Base-by-base conservation (phyloP, 2,113 vertebrate genomes). In the Typhlomys cinereus region DNA sequence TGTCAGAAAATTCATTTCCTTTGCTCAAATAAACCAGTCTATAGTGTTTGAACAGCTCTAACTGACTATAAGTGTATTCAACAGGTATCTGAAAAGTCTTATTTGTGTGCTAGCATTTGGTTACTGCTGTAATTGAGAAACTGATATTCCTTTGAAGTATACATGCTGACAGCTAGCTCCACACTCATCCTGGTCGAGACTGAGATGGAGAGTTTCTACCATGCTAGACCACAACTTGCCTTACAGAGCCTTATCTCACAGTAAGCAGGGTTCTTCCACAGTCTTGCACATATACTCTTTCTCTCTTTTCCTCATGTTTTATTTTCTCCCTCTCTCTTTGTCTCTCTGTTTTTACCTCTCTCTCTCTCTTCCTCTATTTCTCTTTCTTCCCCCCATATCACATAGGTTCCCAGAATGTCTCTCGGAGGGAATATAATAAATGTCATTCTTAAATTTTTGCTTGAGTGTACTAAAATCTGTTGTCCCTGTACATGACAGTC, bases 171-270 rank as follows among this genome's bases (percentile, higher is more conserved):
- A 46, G 1, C 4, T 14, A n/a, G 48, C 11, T 71, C 9, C 18
- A 62, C 8, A 31, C 36, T 1, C 6, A 5, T 0, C 79, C 50
- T 2, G 6, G 4, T 0, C 59, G 25, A 10, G 2, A 12, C 31
- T n/a, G n/a, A 67, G 2, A 29, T 13, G 0, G 11, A 4, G 7
- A 2, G 3, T 25, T 57, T 27, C 17, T 4, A 5, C 6, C 8
- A 4, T 5, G 5, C 31, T 66, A 41, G 29, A 46, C 4, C 17
- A 1, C 1, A 5, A 29, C 39, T 7, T 17, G 14, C 14, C 50
- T 54, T 78, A 20, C 15, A 31, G 11, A 1, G 13, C 1, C 20
- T 18, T 1, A 2, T 7, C 29, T 66, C 21, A 1, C 3, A n/a
- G 10, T 34, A 13, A 23, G 20, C 7, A 75, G n/a, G 78, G 13